Evolutionary conservation across 2,888 invertebrate genomes (phyloP), one percentile per base, ranked within the genome.

Genomic region (Stomorhina lunata): DNA sequence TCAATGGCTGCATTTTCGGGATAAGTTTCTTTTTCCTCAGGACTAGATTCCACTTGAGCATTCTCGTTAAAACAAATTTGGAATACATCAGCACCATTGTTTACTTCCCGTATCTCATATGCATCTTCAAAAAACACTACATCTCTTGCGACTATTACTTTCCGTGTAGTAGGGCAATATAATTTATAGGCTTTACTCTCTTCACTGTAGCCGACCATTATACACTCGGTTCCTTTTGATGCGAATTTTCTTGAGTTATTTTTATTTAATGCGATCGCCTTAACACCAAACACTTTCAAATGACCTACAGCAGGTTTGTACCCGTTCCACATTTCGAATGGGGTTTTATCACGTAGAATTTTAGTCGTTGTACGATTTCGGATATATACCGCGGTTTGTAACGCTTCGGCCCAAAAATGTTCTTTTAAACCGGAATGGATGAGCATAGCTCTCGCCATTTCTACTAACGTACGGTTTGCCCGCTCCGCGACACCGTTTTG

Each of bases 131-230:
- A 57, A 61, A 79, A 79, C 34, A 59, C 59, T 1, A 78, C 82
- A n/a, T 77, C 55, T 55, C 78, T 43, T 55, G 61, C 69, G 3
- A 53, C 34, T 9, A 79, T 22, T 6, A 69, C 57, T 27, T 73
- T 65, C 10, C 63, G 63, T 45, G 32, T 65, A 17, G 53, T 32
- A 40, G 50, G 27, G 34, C 65, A 50, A 32, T 53, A 79, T 17
- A 82, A 53, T 45, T 63, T 55, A 53, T 82, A 78, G 9, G 68
- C 78, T 40, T 83, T 83, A 34, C 68, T 66, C 12, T 55, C 50
- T 20, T 78, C 57, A 22, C 71, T 75, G 40, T 82, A 79, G 1
- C 66, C 79, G 10, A 82, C 55, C 75, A 82, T 79, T n/a, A 71
- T 53, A 37, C 25, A 79, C 20, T 69, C 55, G 0, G 17, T 17